Base-by-base conservation (phyloP, 1,140 invertebrate genomes). In the Parasteatoda tepidariorum region DNA sequence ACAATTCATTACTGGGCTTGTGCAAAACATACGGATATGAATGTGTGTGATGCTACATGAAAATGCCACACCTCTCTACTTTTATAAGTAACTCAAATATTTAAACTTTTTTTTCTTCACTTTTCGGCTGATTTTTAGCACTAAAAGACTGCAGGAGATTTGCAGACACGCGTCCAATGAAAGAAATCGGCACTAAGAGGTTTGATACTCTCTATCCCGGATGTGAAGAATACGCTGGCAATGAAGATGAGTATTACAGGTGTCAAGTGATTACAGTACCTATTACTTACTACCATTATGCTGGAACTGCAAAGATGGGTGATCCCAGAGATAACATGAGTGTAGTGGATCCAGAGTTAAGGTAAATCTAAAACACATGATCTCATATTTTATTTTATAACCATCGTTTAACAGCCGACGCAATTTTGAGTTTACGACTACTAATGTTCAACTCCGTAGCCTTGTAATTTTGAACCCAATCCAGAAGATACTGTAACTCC, bases 291-390 rank as follows among this genome's bases (percentile, higher is more conserved):
- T 93, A 94, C 86, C 94, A 95, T 87, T 93, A 93, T 83, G 89
- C 92, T 6, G 90, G 92, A 0, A 90, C 94, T 0, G 92, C 91
- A 30, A 94, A 93, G 88, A 96, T 96, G 95, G 95, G 95, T 0
- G 92, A 93, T 0, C 26, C 84, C 0, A 87, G 85, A 0, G 94
- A 96, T 88, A 90, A 91, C 0, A 92, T 91, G 0, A 92, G 94
- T 0, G 94, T 96, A 0, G 95, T 97, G 0, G 92, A 94, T 88
- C 90, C 92, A 0, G 88, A 93, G 70, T 88, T 97, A 1, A 91
- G 89, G 87, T 87, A 79, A 82, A 66, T 62, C 13, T 62, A 22
- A 55, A 55, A 55, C 1, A 55, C 13, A 55, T n/a, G n/a, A n/a
- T n/a, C n/a, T n/a, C n/a, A n/a, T n/a, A n/a, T n/a, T n/a, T n/a